These are phyloP conservation scores for Trachelus tabidus DNA, from an alignment of 2,888 invertebrate species.

Conservation along the genomic window DNA sequence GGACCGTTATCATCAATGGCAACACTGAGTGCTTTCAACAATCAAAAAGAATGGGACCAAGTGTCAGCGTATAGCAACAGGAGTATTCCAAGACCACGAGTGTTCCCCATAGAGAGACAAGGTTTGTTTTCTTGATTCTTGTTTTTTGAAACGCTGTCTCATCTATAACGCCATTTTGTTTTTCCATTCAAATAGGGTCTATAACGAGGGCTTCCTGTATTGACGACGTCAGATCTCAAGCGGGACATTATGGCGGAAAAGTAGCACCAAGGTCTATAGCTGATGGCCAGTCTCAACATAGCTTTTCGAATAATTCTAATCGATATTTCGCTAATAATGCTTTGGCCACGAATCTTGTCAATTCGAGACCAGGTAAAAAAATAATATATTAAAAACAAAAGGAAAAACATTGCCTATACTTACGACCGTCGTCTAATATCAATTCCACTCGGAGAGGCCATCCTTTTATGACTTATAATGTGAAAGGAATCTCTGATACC, in stretches of 20 bases:
- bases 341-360: conserved; percentile 80
- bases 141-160: background rate
- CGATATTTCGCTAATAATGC: conserved; percentile 77
- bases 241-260: conserved; percentile 75
- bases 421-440: background rate
- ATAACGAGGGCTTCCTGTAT: conserved; percentile 66
- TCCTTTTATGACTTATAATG: background rate
- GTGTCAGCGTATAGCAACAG: conserved; percentile 92
- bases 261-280: conserved; percentile 77
- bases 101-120: conserved; percentile 78
- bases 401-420: background rate
- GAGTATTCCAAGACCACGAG: conserved; percentile 88
- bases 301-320: conserved; percentile 85
- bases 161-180: conserved; percentile 12
- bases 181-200: conserved; percentile 46
- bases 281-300: conserved; percentile 90
- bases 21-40: conserved; percentile 85
- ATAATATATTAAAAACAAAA: background rate
- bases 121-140: conserved; percentile 48
- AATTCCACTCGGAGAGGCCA: background rate
- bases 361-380: conserved; percentile 74
- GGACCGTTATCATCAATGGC: conserved; percentile 86
- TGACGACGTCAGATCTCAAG: conserved; percentile 81
- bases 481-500: background rate
- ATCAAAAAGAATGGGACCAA: conserved; percentile 89